These are phyloP conservation scores for Dryococelus australis DNA, from an alignment of 2,888 invertebrate species.

Conservation along the genomic window DNA sequence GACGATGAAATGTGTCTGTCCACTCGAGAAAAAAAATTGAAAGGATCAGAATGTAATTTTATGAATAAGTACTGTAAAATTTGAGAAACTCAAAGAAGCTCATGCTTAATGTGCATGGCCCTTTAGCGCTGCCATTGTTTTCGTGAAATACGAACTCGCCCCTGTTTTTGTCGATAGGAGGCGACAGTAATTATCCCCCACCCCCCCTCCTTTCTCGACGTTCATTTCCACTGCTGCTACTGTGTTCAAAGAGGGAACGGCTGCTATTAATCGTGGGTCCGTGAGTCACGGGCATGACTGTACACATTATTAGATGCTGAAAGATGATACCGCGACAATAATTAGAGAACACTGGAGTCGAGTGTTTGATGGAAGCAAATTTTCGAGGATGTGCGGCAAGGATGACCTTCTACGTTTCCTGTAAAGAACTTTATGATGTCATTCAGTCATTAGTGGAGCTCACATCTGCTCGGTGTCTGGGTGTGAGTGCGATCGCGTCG, in stretches of 20 bases:
- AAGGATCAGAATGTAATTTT: too few species aligned
- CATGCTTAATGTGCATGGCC: too few species aligned
- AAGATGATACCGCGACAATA: conserved; percentile 36
- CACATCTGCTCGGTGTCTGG: conserved; percentile 22
- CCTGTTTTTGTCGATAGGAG: not conserved
- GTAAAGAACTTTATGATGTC: conserved; percentile 29
- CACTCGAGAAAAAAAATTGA: too few species aligned
- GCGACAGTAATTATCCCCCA: not conserved
- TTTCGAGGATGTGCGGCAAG: conserved; percentile 25
- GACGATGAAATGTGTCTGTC: too few species aligned
- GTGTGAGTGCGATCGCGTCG: not conserved
- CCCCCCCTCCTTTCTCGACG: too few species aligned
- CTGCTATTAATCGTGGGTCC: not conserved
- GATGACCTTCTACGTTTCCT: conserved; percentile 29
- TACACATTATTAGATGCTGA: conserved; percentile 34
- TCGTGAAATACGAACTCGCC: not conserved
- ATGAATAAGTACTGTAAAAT: too few species aligned
- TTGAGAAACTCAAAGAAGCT: too few species aligned
- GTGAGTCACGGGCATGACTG: conserved; percentile 23
- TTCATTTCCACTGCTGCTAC: not conserved
- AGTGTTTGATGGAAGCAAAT: conserved; percentile 30
- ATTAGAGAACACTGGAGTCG: conserved; percentile 27
- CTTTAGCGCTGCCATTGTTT: not conserved
- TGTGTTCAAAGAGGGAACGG: not conserved
- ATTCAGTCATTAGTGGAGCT: conserved; percentile 12